Base-by-base conservation (phyloP, 2,113 vertebrate species). In the Nasalis larvatus region DNA sequence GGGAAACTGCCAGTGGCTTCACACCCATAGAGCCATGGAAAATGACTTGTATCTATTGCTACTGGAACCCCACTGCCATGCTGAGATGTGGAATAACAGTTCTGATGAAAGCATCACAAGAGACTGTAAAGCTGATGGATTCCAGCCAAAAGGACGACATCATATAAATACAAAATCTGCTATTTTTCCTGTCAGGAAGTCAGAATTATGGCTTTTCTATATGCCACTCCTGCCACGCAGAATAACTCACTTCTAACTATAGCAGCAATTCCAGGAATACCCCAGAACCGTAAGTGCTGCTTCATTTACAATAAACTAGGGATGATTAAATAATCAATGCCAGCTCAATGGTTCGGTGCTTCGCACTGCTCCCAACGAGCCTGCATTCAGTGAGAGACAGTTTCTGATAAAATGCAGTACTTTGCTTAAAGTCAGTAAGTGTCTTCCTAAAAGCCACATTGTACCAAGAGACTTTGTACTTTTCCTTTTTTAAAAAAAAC, bases 241-340 rank as follows among this genome's bases (percentile, higher is more conserved):
- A 97, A 0, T 30, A 40, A 97, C 87, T 98, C 97, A 94, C 54
- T 95, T 98, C 97, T 68, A 97, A 97, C 95, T 98, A 97, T 1
- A 35, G 96, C 90, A 95, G 81, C 94, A 71, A 71, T 98, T 98
- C 98, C 97, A 98, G 98, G 98, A 98, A 98, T n/a, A 95, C 45
- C 32, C 37, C 54, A 96, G 88, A 97, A 85, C 76, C 18, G 32
- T 2, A 93, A 98, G 87, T 73, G 90, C 97, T 82, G 81, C 84
- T 96, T 93, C 97, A 85, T 94, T 97, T 98, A 93, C 97, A 97
- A 98, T 91, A 96, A 25, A 35, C 86, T 74, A 95, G 78, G 95
- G 68, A 89, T 23, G 85, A 97, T 97, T 49, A 94, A 96, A 98
- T 35, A 97, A 85, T 98, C 98, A 91, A 85, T 82, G 45, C 68